Evolutionary conservation across 2,797 vertebrate genomes (phyloP).

Genomic region (Phrynocephalus forsythii): DNA sequence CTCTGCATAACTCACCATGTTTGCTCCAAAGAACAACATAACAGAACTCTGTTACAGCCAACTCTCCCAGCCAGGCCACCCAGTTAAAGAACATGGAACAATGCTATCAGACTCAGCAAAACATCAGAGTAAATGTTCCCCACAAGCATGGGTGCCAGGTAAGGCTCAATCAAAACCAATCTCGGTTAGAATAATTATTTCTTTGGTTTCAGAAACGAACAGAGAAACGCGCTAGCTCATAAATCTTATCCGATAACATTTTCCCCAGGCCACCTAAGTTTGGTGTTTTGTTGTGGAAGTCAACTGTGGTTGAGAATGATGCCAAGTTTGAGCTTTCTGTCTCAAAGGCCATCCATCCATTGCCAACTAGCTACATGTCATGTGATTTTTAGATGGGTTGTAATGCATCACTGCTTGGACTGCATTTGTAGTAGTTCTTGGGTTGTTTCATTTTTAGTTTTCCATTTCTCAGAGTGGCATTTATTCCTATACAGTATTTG

Average conservation of each 20-base stretch:
- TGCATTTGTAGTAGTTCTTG: too few relatives aligned
- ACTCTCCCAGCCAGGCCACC: not conserved
- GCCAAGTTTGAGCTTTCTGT: not conserved
- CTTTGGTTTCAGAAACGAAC: constrained; percentile 1
- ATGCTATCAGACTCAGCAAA: not conserved
- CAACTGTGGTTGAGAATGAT: not conserved
- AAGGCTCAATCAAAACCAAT: constrained; percentile 2
- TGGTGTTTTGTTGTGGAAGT: not conserved
- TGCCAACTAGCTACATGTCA: too few relatives aligned
- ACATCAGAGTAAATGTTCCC: not conserved
- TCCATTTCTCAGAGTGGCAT: too few relatives aligned
- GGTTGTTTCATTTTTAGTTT: too few relatives aligned
- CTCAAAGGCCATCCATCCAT: not conserved
- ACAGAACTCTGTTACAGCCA: not conserved
- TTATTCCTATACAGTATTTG: too few relatives aligned
- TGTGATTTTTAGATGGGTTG: too few relatives aligned
- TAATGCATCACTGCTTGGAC: too few relatives aligned
- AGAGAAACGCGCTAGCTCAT: not conserved
- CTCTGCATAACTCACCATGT: not conserved
- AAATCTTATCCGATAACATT: not conserved
- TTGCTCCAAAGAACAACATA: not conserved
- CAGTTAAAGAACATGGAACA: not conserved
- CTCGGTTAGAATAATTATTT: not conserved
- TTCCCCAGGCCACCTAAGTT: not conserved
- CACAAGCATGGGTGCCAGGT: too few relatives aligned